Conservation (phyloP, 2,797 vertebrate genomes). For the Chanos chanos region DNA sequence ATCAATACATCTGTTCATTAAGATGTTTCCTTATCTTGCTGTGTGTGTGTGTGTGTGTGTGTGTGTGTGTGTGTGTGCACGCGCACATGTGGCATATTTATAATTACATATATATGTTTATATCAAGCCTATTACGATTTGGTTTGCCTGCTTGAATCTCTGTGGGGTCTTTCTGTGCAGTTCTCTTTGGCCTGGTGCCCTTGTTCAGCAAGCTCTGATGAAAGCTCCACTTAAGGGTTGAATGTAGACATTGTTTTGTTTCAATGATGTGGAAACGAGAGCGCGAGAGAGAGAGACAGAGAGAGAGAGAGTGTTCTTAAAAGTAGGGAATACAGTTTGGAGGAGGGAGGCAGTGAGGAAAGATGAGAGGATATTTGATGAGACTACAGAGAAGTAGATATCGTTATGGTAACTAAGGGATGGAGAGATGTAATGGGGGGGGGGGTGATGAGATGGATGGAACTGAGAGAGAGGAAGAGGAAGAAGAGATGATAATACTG, state of each 20-base stretch:
- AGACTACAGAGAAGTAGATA: neutral
- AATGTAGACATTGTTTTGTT: slow-evolving; percentile 32
- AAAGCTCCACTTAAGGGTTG: slow-evolving; percentile 30
- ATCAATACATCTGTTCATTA: neutral
- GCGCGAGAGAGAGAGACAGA: neutral
- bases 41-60: slow-evolving; percentile 1
- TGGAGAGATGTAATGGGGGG: neutral
- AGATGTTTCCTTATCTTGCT: neutral
- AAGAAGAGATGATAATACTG: too few relatives aligned
- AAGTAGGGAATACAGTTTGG: neutral
- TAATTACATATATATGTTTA: slow-evolving; percentile 43
- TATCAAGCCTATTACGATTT: slow-evolving; percentile 48
- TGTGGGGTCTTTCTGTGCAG: slow-evolving; percentile 6
- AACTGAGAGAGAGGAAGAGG: too few relatives aligned
- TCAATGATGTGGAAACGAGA: slow-evolving; percentile 23
- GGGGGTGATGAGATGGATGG: too few relatives aligned
- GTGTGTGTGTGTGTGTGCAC: neutral
- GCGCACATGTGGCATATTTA: too few relatives aligned
- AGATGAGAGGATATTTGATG: neutral
- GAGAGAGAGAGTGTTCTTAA: neutral
- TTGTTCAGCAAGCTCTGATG: slow-evolving; percentile 23
- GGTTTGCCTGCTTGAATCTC: neutral
- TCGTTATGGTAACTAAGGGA: neutral
- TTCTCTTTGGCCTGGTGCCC: slow-evolving; percentile 7
- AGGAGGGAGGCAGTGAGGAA: neutral